Base-by-base conservation (phyloP, 1,140 invertebrate genomes). In the Hylaeus volcanicus region DNA sequence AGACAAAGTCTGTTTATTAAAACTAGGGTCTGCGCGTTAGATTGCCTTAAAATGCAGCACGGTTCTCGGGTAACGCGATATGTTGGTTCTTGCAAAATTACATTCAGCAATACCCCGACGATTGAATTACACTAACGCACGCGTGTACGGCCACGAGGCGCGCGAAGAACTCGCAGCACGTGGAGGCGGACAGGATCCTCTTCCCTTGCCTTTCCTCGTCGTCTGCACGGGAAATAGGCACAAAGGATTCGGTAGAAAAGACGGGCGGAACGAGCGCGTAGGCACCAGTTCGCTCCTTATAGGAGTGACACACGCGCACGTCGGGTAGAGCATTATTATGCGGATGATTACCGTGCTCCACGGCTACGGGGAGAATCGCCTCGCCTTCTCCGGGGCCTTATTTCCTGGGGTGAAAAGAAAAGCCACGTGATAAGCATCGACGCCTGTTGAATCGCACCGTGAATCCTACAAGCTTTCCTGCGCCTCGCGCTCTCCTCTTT, bases 171-270 rank as follows among this genome's bases (percentile, higher is more conserved):
- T 58, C 56, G 77, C 37, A 55, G 45, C 72, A 81, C 79, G 88
- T 82, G 88, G 88, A 88, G 89, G 89, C 88, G 89, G 89, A 89
- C 89, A 85, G 83, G 85, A 89, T 90, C 82, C 65, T 82, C 79
- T 82, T 74, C 45, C 51, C 41, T 76, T 55, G 63, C 43, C 58
- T 83, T 26, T 78, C 37, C n/a, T 58, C 37, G 5, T 11, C 51
- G 8, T 3, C 66, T 69, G 12, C 37, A 60, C 39, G 56, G 37
- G 68, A 81, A 77, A 72, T 72, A 79, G 84, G 53, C 55, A 58
- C 70, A 55, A 78, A 53, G 72, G 66, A 73, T 72, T 58, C 26
- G 63, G 37, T 14, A 58, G 55, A n/a, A 71, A 56, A 74, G 55
- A 78, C 63, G 60, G 74, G 51, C 64, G 45, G 48, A 61, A 56